These are phyloP conservation scores for Mycogona germanica DNA, from an alignment of 2,888 invertebrate genomes.

Conservation along the genomic window DNA sequence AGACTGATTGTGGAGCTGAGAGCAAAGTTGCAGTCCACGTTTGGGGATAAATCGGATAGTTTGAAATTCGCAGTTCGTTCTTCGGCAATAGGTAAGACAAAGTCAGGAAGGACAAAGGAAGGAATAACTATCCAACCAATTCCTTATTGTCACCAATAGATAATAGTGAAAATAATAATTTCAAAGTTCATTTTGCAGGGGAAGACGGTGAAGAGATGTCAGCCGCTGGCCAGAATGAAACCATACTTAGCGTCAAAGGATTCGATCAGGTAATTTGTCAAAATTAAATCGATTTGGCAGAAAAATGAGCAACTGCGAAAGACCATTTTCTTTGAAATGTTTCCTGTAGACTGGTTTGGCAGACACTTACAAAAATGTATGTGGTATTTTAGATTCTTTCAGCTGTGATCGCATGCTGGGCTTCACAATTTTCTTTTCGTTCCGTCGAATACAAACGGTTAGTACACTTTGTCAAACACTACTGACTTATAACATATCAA, in stretches of 20 bases:
- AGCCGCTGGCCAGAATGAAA: conserved; percentile 73
- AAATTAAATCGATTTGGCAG: too few relatives aligned
- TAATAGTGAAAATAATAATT: not conserved
- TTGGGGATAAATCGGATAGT: conserved; percentile 8
- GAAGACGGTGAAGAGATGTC: conserved; percentile 70
- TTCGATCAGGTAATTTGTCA: conserved; percentile 27
- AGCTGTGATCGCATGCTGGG: conserved; percentile 63
- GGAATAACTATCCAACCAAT: not conserved
- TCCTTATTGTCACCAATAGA: not conserved
- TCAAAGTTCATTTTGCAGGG: too few relatives aligned
- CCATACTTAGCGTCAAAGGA: conserved; percentile 52
- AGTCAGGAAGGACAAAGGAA: too few relatives aligned
- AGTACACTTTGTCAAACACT: conserved; percentile 27
- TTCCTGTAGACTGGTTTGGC: not conserved
- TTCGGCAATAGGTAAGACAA: conserved; percentile 18
- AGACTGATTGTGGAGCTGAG: too few relatives aligned
- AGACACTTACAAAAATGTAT: not conserved
- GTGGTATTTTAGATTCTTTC: conserved; percentile 27
- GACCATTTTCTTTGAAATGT: too few relatives aligned
- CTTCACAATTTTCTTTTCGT: conserved; percentile 60
- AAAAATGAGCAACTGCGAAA: too few relatives aligned
- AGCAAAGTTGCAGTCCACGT: too few relatives aligned
- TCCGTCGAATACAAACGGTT: conserved; percentile 70
- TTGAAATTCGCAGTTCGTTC: conserved; percentile 16
- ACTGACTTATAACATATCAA: not conserved